phyloP scores from a whole-genome alignment of 2,888 invertebrate species.

The Flexamia atlantica region DNA sequence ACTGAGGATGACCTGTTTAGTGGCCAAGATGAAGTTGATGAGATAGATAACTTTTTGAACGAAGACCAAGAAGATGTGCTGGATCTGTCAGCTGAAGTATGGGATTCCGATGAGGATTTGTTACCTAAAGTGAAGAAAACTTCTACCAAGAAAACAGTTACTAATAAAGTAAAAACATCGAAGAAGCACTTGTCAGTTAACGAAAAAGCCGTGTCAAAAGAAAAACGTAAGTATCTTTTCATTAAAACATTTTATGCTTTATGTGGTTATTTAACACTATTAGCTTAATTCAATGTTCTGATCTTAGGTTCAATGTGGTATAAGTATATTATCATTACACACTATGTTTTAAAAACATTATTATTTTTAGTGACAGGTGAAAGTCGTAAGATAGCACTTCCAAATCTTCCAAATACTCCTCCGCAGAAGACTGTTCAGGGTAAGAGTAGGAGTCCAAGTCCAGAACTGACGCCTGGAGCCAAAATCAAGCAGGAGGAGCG shows the following conservation, averaged over 20 bases:
- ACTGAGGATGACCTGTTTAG: constrained; percentile 34
- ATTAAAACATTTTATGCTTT: too few species aligned
- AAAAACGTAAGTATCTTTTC: constrained; percentile 19
- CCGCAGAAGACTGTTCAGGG: neutral
- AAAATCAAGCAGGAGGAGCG: neutral
- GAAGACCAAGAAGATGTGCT: constrained; percentile 56
- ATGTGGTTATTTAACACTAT: too few species aligned
- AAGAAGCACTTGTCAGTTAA: neutral
- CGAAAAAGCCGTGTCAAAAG: neutral
- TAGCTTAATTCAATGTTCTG: too few species aligned
- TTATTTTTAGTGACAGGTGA: too few species aligned
- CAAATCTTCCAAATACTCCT: neutral
- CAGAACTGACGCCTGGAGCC: neutral
- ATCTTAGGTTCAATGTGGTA: too few species aligned
- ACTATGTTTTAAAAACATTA: too few species aligned
- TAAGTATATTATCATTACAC: too few species aligned
- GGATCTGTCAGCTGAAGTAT: constrained; percentile 45
- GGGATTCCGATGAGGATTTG: constrained; percentile 59
- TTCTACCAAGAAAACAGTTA: neutral
- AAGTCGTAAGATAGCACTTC: neutral
- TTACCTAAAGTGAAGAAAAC: constrained; percentile 12
- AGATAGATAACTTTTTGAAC: constrained; percentile 50
- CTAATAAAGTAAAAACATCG: constrained; percentile 1
- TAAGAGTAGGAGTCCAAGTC: constrained; percentile 9
- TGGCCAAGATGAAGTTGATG: constrained; percentile 44